phyloP scores from a whole-genome alignment of 1,140 invertebrate genomes.

The Bacillus rossius region DNA sequence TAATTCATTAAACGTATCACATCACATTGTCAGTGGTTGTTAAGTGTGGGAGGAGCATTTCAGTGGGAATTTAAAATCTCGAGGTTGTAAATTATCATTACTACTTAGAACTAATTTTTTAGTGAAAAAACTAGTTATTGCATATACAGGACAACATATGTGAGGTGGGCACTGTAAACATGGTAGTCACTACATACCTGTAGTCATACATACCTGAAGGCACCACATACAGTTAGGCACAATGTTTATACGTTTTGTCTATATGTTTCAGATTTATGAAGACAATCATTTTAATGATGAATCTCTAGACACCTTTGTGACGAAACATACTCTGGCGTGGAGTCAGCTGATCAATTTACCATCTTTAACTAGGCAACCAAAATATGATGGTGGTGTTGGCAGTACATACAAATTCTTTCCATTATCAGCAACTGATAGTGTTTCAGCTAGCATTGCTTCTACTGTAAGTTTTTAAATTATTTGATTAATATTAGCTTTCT shows the following conservation, averaged over 20 bases:
- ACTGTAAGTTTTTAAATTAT: background rate
- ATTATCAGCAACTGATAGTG: background rate
- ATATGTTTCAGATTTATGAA: background rate
- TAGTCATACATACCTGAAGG: no score
- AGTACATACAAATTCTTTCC: background rate
- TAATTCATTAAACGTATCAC: no score
- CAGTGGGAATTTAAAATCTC: no score
- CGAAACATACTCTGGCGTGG: slow-evolving; percentile 14
- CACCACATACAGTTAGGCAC: no score
- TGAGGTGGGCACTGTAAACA: no score
- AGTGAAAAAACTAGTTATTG: no score
- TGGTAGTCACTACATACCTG: no score
- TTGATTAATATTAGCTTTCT: background rate
- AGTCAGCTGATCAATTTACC: slow-evolving; percentile 15
- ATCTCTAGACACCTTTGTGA: slow-evolving; percentile 10
- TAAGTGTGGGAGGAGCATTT: no score
- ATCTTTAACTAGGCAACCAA: slow-evolving; percentile 2
- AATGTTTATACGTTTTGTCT: background rate
- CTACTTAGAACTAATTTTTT: no score
- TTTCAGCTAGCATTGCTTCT: background rate
- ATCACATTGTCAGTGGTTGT: no score
- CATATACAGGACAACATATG: no score
- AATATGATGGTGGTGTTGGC: background rate
- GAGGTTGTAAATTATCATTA: no score
- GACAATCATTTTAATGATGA: background rate